Percentiles rank a stretch among this genome's conserved stretches.
These are phyloP conservation scores for Lochmaea capreae DNA, from an alignment of 2,888 invertebrate species.

Conservation along the genomic window DNA sequence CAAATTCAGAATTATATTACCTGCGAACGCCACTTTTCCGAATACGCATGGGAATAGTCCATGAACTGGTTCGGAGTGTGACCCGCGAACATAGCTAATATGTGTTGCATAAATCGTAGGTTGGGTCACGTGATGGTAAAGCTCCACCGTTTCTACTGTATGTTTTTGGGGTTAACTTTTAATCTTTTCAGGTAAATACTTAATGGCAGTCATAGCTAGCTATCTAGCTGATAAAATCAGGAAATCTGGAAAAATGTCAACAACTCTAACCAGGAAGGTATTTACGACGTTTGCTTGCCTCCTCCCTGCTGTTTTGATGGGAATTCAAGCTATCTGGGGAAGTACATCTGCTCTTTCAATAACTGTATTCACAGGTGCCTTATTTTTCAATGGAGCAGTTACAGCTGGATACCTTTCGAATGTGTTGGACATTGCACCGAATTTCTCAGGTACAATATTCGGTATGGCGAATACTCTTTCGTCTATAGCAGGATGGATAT, in stretches of 20 bases:
- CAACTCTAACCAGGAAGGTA: conserved; percentile 78
- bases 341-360: conserved; percentile 79
- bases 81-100: no score
- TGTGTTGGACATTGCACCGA: conserved; percentile 88
- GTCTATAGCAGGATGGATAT: conserved; percentile 84
- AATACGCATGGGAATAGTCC: no score
- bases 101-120: no score
- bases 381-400: conserved; percentile 87
- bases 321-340: conserved; percentile 79
- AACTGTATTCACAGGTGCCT: conserved; percentile 80
- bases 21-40: no score
- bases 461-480: conserved; percentile 90
- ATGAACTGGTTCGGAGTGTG: no score
- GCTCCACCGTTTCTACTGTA: no score
- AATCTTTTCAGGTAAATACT: conserved; percentile 73
- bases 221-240: conserved; percentile 79
- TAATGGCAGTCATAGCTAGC: conserved; percentile 81
- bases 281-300: conserved; percentile 76
- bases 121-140: no score
- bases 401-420: conserved; percentile 89
- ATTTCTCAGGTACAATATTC: conserved; percentile 90
- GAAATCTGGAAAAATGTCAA: conserved; percentile 75
- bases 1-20: no score
- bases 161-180: no score
- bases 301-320: conserved; percentile 78